A percentile compares a stretch with the other conserved stretches of the same genome.
Evolutionary conservation across 2,888 invertebrate genomes (phyloP).

Genomic region (Andrena marginata): DNA sequence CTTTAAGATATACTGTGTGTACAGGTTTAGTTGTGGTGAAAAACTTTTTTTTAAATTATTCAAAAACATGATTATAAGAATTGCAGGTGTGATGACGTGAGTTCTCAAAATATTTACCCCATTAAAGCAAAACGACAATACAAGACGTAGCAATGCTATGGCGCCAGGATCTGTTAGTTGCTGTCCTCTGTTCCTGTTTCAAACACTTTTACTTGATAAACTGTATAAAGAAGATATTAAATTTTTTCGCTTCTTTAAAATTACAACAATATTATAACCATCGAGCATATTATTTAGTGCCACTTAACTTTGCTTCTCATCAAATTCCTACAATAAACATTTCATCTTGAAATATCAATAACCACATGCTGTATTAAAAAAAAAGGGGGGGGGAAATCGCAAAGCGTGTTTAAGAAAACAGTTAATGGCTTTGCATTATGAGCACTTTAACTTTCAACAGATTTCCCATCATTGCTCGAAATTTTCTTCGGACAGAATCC

Average conservation of each 20-base stretch:
- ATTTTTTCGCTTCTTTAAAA: slow-evolving; percentile 47
- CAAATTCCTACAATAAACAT: slow-evolving; percentile 25
- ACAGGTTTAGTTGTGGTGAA: slow-evolving; percentile 34
- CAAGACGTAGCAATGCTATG: slow-evolving; percentile 84
- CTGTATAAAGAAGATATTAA: slow-evolving; percentile 60
- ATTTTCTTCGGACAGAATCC: background rate
- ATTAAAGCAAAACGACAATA: slow-evolving; percentile 84
- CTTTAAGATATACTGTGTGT: slow-evolving; percentile 19
- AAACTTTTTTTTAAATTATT: slow-evolving; percentile 44
- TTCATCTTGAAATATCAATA: slow-evolving; percentile 51
- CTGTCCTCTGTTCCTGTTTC: slow-evolving; percentile 84
- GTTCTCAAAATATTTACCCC: slow-evolving; percentile 84
- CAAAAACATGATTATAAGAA: slow-evolving; percentile 36
- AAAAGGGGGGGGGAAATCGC: slow-evolving; percentile 62
- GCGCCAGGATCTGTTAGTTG: slow-evolving; percentile 84
- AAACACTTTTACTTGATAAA: slow-evolving; percentile 82
- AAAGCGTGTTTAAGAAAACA: slow-evolving; percentile 72
- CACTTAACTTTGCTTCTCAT: slow-evolving; percentile 26
- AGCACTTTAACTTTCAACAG: slow-evolving; percentile 58
- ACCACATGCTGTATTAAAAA: slow-evolving; percentile 72
- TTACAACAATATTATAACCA: slow-evolving; percentile 19
- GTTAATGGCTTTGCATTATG: slow-evolving; percentile 76
- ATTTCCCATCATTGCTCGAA: slow-evolving; percentile 21
- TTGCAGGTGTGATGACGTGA: slow-evolving; percentile 66
- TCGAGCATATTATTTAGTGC: slow-evolving; percentile 29